Percentiles rank a stretch among this genome's conserved stretches.
These are phyloP conservation scores for Sitobion miscanthi DNA, from an alignment of 1,140 invertebrate genomes.

Conservation along the genomic window DNA sequence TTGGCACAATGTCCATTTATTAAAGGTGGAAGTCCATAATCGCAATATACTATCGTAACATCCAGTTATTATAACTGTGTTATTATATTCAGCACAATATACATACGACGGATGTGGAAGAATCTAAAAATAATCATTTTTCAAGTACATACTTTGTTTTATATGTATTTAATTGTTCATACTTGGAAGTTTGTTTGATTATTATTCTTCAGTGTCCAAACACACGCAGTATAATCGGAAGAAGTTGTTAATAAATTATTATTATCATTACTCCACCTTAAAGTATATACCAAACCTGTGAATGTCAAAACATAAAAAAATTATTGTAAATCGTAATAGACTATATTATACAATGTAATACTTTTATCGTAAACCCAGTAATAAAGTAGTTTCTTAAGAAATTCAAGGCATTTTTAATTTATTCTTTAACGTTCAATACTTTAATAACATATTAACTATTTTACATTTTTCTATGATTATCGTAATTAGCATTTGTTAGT, in stretches of 20 bases:
- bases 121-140: conserved; percentile 62
- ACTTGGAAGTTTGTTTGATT: conserved; percentile 42
- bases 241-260: conserved; percentile 68
- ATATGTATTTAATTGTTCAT: not conserved
- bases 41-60: conserved; percentile 70
- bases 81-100: conserved; percentile 66
- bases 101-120: conserved; percentile 74
- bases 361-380: not conserved
- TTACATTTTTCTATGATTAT: no score
- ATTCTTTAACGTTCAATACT: not conserved
- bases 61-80: conserved; percentile 66
- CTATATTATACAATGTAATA: not conserved
- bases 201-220: conserved; percentile 65
- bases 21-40: conserved; percentile 65
- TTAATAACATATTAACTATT: not conserved
- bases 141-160: not conserved
- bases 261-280: conserved; percentile 69
- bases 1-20: conserved; percentile 64
- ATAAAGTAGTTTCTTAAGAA: not conserved
- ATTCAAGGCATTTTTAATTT: not conserved
- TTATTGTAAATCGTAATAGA: not conserved
- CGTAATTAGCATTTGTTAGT: not conserved
- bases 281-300: conserved; percentile 69
- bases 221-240: conserved; percentile 69
- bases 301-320: conserved; percentile 58